phyloP scores from a whole-genome alignment of 23 tunicate genomes.

The Ciona savignyi region DNA sequence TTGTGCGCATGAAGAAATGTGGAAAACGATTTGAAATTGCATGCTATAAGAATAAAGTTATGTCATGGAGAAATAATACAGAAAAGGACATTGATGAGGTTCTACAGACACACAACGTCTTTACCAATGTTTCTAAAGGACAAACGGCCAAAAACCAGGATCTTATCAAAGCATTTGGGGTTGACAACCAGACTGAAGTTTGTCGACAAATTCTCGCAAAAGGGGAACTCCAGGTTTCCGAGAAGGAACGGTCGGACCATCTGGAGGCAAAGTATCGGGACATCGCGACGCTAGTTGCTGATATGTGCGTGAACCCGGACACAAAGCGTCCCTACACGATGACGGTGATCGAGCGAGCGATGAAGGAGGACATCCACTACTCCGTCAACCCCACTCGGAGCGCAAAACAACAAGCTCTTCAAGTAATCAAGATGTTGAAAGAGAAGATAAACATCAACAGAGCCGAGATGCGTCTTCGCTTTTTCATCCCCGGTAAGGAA shows the following conservation, averaged over 20 bases:
- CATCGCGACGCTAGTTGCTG: slow-evolving; percentile 92
- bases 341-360: slow-evolving; percentile 75
- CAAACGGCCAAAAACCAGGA: slow-evolving; percentile 85
- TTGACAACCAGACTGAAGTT: slow-evolving; percentile 61
- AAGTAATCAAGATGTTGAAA: slow-evolving; percentile 75
- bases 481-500: slow-evolving; percentile 69
- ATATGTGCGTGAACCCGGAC: slow-evolving; percentile 93
- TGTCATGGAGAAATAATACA: slow-evolving; percentile 97
- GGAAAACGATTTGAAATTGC: slow-evolving; percentile 99
- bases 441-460: slow-evolving; percentile 87
- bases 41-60: slow-evolving; percentile 95
- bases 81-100: slow-evolving; percentile 98
- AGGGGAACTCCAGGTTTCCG: slow-evolving; percentile 94
- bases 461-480: slow-evolving; percentile 72
- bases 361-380: slow-evolving; percentile 94
- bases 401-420: slow-evolving; percentile 92
- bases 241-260: slow-evolving; percentile 84
- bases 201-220: slow-evolving; percentile 63
- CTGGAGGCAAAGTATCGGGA: slow-evolving; percentile 72
- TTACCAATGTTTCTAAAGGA: slow-evolving; percentile 93
- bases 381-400: slow-evolving; percentile 86
- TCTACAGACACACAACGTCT: slow-evolving; percentile 78
- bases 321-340: slow-evolving; percentile 90
- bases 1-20: slow-evolving; percentile 89
- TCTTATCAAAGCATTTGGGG: slow-evolving; percentile 70